These are phyloP conservation scores for Thereva unica DNA, from an alignment of 2,888 invertebrate species.

Conservation along the genomic window DNA sequence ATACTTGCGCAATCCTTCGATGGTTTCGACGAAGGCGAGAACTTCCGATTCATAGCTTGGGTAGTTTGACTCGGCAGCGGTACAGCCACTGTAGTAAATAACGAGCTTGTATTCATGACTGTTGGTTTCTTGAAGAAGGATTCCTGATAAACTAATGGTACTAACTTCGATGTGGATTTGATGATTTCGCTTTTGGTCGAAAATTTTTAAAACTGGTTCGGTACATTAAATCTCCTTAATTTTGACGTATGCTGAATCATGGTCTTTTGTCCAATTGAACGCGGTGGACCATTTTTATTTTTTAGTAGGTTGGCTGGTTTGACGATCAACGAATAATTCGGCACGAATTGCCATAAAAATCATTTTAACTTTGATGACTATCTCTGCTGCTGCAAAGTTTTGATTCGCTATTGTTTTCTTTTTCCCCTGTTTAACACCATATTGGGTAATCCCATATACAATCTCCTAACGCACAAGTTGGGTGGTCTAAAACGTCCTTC, in stretches of 20 bases:
- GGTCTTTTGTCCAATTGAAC: constrained; percentile 39
- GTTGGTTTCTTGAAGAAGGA: constrained; percentile 47
- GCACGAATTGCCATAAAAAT: no score
- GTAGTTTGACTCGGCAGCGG: constrained; percentile 52
- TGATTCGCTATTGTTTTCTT: no score
- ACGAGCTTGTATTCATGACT: constrained; percentile 45
- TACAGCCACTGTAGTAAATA: constrained; percentile 49
- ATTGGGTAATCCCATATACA: no score
- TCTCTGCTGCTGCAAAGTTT: no score
- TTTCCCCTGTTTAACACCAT: no score
- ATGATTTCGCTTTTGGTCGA: constrained; percentile 44
- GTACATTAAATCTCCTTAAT: constrained; percentile 43
- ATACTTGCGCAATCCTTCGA: no score
- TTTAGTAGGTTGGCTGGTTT: constrained; percentile 43
- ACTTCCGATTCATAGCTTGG: no score
- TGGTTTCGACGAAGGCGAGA: no score
- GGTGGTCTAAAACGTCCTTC: no score
- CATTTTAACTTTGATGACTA: no score
- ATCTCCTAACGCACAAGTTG: no score
- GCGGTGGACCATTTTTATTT: not conserved
- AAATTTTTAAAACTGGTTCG: constrained; percentile 45
- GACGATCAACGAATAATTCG: constrained; percentile 43
- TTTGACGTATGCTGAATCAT: constrained; percentile 33
- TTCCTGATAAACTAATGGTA: constrained; percentile 48
- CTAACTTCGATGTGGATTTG: no score